phyloP scores from a whole-genome alignment of 2,888 invertebrate genomes.

The Perdita meconis region DNA sequence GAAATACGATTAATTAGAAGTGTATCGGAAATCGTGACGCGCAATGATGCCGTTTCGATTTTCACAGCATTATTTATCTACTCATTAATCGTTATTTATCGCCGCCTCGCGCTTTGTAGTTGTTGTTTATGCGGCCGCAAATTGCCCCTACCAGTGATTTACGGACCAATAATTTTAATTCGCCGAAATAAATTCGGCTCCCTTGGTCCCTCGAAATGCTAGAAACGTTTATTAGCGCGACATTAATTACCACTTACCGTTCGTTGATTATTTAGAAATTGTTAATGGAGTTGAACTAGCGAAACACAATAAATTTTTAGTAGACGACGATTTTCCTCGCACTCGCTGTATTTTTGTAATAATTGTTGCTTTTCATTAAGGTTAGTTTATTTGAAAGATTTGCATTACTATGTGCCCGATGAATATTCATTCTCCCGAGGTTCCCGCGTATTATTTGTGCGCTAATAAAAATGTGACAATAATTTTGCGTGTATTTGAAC shows the following conservation, averaged over 20 bases:
- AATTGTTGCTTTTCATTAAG: neutral
- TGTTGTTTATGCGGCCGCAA: slow-evolving; percentile 24
- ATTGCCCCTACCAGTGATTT: slow-evolving; percentile 10
- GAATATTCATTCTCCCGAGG: too few relatives aligned
- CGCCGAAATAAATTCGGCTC: slow-evolving; percentile 31
- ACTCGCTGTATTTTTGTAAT: neutral
- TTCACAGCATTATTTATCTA: slow-evolving; percentile 28
- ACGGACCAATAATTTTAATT: slow-evolving; percentile 36
- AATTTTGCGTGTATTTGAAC: too few relatives aligned
- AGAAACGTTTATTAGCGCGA: slow-evolving; percentile 15
- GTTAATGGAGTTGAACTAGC: neutral
- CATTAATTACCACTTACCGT: slow-evolving; percentile 14
- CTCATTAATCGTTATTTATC: slow-evolving; percentile 45
- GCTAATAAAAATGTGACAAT: too few relatives aligned
- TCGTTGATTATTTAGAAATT: slow-evolving; percentile 5
- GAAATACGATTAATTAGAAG: slow-evolving; percentile 16
- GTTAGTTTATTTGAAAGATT: too few relatives aligned
- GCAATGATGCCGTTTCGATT: slow-evolving; percentile 16
- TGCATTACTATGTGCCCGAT: too few relatives aligned
- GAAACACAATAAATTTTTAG: neutral
- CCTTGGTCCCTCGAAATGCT: neutral
- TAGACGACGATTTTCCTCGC: neutral
- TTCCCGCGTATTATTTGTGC: too few relatives aligned
- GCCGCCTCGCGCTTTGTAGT: neutral
- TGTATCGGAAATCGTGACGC: slow-evolving; percentile 28